Base-by-base conservation (phyloP, 1,140 invertebrate genomes). In the Magallana angulata region DNA sequence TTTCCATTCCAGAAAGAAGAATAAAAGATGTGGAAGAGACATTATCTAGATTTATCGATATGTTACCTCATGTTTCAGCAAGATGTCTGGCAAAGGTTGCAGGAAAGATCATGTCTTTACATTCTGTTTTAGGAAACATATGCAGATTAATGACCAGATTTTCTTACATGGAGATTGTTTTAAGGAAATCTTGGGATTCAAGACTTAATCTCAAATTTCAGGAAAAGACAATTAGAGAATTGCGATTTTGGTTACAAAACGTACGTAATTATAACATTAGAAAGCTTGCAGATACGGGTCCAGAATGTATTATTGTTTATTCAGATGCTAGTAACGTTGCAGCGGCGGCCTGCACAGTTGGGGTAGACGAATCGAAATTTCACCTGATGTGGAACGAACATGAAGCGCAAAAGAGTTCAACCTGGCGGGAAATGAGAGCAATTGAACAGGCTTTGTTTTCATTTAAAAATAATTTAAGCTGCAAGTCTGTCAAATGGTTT, bases 401-500 rank as follows among this genome's bases (percentile, higher is more conserved):
- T 18, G 64, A 87, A 85, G 56, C 16, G 5, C 18, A 57, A 24
- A 80, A n/a, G 14, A 81, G 62, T 60, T 85, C 64, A 8, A 86
- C 57, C 56, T 57, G 57, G 60, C 76, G 68, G 48, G 57, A 85
- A 71, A 16, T 87, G 6, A 71, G 30, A 58, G 58, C 85, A 11
- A 48, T 68, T 12, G 24, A 81, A n/a, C 18, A 64, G 62, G 82
- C 82, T 57, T 16, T 85, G 14, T 7, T 16, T 57, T 30, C 24
- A 48, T 76, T 59, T 76, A 14, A 24, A 30, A 1, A 57, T 30
- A 18, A 30, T 14, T 24, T 80, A 1, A 80, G 59, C 30, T n/a
- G 62, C 12, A n/a, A 85, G 30, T 14, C 16, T n/a, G 57, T 90
- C 4, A 84, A 90, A 76, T 88, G 89, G 89, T 88, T 86, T 58